phyloP scores from a whole-genome alignment of 2,888 invertebrate species.

The Hydrotaea cyrtoneurina region DNA sequence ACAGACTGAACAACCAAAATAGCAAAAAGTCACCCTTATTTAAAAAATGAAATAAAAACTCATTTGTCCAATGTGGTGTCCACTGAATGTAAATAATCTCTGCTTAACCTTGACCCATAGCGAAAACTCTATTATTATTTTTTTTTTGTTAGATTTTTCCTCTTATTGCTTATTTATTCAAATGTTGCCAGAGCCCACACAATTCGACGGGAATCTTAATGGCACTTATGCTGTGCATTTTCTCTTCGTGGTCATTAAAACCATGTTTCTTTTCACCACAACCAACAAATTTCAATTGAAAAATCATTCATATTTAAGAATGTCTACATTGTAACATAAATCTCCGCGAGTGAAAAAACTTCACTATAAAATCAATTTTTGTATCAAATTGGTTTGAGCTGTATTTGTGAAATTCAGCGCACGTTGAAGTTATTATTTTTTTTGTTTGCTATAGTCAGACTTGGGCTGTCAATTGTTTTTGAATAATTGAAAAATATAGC shows the following conservation, averaged over 20 bases:
- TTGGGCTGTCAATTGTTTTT: slow-evolving; percentile 65
- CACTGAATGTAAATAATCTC: no score
- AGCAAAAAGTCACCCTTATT: no score
- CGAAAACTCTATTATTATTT: no score
- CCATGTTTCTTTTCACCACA: background rate
- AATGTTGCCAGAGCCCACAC: no score
- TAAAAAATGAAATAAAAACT: no score
- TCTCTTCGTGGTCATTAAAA: slow-evolving; percentile 24
- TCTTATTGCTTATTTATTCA: no score
- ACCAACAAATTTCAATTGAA: background rate
- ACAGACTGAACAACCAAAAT: no score
- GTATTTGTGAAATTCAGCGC: background rate
- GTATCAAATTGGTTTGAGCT: background rate
- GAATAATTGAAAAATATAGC: slow-evolving; percentile 65
- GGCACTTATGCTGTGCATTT: background rate
- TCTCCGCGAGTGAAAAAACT: slow-evolving; percentile 48
- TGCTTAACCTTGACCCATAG: no score
- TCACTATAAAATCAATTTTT: slow-evolving; percentile 45
- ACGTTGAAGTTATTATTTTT: background rate
- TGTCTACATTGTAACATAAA: slow-evolving; percentile 53
- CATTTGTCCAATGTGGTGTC: no score
- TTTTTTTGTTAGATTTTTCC: no score
- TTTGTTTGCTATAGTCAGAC: slow-evolving; percentile 29
- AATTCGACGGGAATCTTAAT: background rate
- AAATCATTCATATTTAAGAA: no score